Conservation (phyloP, 30 jellyfish, hydroid and myxozoan genomes). For the Turritopsis dohrnii region DNA sequence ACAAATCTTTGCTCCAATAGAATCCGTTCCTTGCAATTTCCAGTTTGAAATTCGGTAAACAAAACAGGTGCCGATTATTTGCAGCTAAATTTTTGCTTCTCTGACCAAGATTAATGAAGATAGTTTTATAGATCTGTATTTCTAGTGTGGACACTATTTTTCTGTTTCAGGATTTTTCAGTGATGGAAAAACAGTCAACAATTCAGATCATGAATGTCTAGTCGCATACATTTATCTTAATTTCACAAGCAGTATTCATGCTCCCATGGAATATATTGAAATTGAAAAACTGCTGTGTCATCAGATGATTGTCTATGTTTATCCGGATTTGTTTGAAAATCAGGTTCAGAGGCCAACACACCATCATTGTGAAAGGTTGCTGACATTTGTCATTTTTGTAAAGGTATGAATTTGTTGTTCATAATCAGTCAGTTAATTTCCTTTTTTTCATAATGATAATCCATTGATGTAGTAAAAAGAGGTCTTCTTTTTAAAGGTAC, state of each 20-base stretch:
- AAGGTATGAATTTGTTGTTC: constrained; percentile 44
- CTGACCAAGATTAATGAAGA: too few species aligned
- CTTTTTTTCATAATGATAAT: background rate
- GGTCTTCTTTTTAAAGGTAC: constrained; percentile 45
- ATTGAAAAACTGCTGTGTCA: constrained; percentile 61
- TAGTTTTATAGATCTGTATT: too few species aligned
- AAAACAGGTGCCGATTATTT: too few species aligned
- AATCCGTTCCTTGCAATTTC: too few species aligned
- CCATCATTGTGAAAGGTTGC: constrained; percentile 69
- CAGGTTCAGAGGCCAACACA: constrained; percentile 76
- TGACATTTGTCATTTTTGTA: constrained; percentile 82
- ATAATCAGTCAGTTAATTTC: background rate
- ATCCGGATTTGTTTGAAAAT: constrained; percentile 83
- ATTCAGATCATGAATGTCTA: constrained; percentile 63
- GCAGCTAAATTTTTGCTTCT: too few species aligned
- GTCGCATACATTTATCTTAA: constrained; percentile 70
- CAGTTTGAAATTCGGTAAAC: too few species aligned
- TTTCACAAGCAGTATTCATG: constrained; percentile 71
- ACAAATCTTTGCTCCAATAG: too few species aligned
- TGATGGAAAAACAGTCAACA: constrained; percentile 59
- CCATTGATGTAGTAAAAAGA: background rate
- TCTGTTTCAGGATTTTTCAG: constrained; percentile 56
- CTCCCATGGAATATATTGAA: constrained; percentile 74
- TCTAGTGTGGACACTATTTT: background rate
- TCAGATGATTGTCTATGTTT: constrained; percentile 77